These are phyloP conservation scores for Cynodonichthys magdalenae DNA, from an alignment of 2,797 vertebrate species.

Conservation along the genomic window DNA sequence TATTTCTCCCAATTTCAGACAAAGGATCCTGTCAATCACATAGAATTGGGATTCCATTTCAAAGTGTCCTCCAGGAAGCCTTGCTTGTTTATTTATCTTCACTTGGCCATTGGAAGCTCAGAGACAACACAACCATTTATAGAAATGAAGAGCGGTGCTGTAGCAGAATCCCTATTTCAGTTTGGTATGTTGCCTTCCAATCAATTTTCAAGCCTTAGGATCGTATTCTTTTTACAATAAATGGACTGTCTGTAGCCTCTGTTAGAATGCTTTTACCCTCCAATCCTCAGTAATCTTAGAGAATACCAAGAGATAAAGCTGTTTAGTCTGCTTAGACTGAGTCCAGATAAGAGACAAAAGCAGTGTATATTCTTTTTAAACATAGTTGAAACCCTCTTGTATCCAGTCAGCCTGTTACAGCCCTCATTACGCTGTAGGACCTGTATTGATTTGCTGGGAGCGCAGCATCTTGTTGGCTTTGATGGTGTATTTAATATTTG, in stretches of 20 bases:
- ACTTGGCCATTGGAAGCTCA: slow-evolving; percentile 20
- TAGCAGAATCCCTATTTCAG: slow-evolving; percentile 7
- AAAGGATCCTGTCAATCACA: slow-evolving; percentile 33
- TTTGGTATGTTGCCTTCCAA: slow-evolving; percentile 13
- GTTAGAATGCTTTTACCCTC: slow-evolving; percentile 20
- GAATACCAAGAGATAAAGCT: slow-evolving; percentile 10
- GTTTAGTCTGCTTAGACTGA: slow-evolving; percentile 14
- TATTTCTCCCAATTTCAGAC: slow-evolving; percentile 21
- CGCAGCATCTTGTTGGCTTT: slow-evolving; percentile 38
- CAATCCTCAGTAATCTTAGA: slow-evolving; percentile 25
- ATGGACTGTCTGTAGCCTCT: slow-evolving; percentile 16
- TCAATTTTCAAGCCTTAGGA: slow-evolving; percentile 27
- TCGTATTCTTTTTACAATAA: slow-evolving; percentile 29
- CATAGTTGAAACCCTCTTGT: slow-evolving; percentile 34
- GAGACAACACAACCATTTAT: slow-evolving; percentile 12
- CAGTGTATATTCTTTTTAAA: slow-evolving; percentile 25
- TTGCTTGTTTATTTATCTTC: slow-evolving; percentile 25
- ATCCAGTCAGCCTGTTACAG: slow-evolving; percentile 43
- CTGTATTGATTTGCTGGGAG: slow-evolving; percentile 53
- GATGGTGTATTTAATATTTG: slow-evolving; percentile 50
- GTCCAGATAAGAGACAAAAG: slow-evolving; percentile 18
- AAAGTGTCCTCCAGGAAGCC: slow-evolving; percentile 20
- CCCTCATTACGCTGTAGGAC: slow-evolving; percentile 40
- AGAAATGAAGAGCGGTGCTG: slow-evolving; percentile 12
- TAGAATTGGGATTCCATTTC: slow-evolving; percentile 22